Evolutionary conservation across 35 echinoderm and acorn worm species (phyloP), one percentile per base, ranked within the genome.

Genomic region (Strongylocentrotus purpuratus): DNA sequence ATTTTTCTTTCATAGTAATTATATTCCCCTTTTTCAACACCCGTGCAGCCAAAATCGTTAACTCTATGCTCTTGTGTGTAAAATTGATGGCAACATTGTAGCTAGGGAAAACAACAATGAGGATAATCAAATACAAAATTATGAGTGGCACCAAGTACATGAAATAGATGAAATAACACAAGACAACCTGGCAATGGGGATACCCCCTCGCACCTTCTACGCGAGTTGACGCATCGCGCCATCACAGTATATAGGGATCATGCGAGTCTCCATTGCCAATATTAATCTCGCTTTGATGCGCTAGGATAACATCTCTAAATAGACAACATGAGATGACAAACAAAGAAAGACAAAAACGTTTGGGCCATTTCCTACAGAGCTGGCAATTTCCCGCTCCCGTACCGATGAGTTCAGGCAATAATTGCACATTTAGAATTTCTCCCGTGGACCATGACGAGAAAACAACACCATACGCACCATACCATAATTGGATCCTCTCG

Each of bases 251-350:
- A 20, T 46, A 7, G 87, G 18, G 87, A 46, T 45, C 33, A 33
- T 45, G 31, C 13, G n/a, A 88, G 13, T 88, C 45, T 33, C 32
- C 45, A 89, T 41, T 89, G 31, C 33, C 32, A 31, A 45, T 89
- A 89, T 89, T 89, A 89, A 89, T 89, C 45, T 45, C 87, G 87
- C 33, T 33, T 89, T 46, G 87, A 89, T 89, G 87, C 87, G 45
- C 45, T 89, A 89, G 32, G 87, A 89, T 89, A 89, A 89, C 33
- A 89, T 46, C 25, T 89, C 87, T 18, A 78, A 78, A 78, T 78
- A 15, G 65, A 78, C 65, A 78, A 78, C 28, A 78, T n/a, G 22
- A 5, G 14, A 78, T 28, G 7, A 18, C 20, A 28, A 78, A 78
- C 28, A 78, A 78, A 78, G 65, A 22, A 9, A 78, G 65, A 78